Percentiles rank a stretch among this genome's conserved stretches.
Evolutionary conservation across 2,113 vertebrate species (phyloP).

Genomic region (Elaphurus davidianus): DNA sequence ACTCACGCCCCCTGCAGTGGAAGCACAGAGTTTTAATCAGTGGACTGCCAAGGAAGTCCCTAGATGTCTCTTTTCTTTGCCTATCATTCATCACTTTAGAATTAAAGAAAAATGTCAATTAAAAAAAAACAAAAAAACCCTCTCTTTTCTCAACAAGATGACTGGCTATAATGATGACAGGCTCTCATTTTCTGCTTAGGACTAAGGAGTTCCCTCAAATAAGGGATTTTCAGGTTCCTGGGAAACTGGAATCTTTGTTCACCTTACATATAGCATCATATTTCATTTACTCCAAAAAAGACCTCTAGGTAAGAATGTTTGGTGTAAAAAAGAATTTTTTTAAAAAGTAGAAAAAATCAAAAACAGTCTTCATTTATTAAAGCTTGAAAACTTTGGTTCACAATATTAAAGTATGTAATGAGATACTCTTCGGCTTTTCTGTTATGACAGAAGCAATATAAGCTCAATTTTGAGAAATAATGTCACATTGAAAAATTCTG

Average conservation of each 20-base stretch:
- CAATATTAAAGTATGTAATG: background rate
- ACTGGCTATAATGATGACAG: background rate
- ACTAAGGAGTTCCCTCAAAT: background rate
- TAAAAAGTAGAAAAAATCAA: background rate
- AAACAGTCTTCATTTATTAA: background rate
- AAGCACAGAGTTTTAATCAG: background rate
- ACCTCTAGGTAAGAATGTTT: background rate
- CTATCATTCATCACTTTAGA: background rate
- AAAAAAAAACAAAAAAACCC: background rate
- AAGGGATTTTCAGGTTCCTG: background rate
- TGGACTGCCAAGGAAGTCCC: background rate
- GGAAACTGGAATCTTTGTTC: background rate
- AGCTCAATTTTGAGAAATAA: background rate
- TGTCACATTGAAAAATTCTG: background rate
- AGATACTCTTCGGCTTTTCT: background rate
- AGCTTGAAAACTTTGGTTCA: background rate
- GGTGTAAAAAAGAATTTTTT: background rate
- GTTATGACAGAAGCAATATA: background rate
- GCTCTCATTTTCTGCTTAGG: background rate
- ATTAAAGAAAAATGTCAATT: background rate
- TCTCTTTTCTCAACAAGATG: background rate
- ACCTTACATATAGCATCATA: background rate
- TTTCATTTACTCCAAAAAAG: background rate
- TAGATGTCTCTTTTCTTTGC: background rate
- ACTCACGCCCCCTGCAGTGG: background rate